Conservation (phyloP, 2,113 vertebrate species). For the Sinosuthora webbiana region DNA sequence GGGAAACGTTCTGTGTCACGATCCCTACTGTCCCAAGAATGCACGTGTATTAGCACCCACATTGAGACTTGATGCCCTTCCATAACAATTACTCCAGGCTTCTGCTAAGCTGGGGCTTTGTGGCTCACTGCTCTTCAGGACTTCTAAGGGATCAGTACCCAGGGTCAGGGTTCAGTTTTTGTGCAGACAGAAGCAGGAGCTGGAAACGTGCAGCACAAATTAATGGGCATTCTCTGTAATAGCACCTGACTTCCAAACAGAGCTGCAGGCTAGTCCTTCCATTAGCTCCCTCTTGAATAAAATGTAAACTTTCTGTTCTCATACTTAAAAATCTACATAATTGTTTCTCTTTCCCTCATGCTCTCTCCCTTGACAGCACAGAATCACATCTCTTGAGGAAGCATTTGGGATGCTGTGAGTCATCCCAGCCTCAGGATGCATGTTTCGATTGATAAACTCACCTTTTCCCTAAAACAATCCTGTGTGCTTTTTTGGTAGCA, state of each 20-base stretch:
- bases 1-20: background rate
- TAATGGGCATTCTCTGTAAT: background rate
- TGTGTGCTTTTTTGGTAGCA: background rate
- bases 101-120: background rate
- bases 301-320: slow-evolving; percentile 10
- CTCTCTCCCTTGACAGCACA: background rate
- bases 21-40: background rate
- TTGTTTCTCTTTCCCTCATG: background rate
- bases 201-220: background rate
- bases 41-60: background rate
- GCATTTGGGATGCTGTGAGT: background rate
- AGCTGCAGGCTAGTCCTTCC: background rate
- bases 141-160: background rate
- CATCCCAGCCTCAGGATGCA: background rate
- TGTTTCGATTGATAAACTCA: background rate
- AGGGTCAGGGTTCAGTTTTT: background rate
- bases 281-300: background rate
- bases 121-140: background rate
- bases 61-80: background rate
- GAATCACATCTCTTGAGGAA: slow-evolving; percentile 5
- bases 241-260: background rate
- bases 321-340: background rate
- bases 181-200: background rate
- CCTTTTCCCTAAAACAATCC: background rate
- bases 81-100: background rate